These are phyloP conservation scores for Dasyurus viverrinus DNA, from an alignment of 2,113 vertebrate species.

Conservation along the genomic window DNA sequence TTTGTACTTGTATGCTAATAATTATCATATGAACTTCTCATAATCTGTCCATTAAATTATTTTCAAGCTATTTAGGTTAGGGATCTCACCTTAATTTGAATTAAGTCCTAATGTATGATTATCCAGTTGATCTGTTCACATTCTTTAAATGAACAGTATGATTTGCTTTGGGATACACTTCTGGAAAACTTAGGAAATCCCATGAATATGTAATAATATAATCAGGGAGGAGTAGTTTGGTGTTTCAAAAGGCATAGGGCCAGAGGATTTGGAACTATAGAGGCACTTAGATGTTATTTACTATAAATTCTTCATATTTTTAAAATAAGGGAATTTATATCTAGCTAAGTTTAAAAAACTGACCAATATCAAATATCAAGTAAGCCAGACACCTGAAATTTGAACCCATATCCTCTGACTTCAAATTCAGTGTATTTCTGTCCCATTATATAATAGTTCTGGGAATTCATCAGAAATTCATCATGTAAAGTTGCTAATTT, in stretches of 20 bases:
- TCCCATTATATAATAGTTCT: constrained; percentile 45
- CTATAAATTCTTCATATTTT: background rate
- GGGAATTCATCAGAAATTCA: constrained; percentile 74
- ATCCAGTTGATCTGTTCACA: background rate
- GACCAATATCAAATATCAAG: background rate
- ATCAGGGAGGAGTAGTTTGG: background rate
- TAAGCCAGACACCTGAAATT: background rate
- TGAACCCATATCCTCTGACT: background rate
- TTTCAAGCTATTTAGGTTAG: background rate
- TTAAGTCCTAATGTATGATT: background rate
- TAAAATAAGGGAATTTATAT: background rate
- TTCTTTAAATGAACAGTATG: background rate
- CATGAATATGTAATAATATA: background rate
- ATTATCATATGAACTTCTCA: background rate
- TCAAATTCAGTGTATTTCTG: background rate
- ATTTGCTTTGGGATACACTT: background rate
- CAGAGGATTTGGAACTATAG: background rate
- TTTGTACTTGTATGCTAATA: background rate
- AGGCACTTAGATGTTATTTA: background rate
- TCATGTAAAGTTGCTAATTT: constrained; percentile 73
- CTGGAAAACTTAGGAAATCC: background rate
- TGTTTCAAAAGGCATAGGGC: background rate
- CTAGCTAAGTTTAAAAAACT: background rate
- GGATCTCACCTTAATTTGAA: background rate
- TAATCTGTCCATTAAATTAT: background rate